Conservation (phyloP, 2,797 vertebrate species). For the Enteromius anoplus region DNA sequence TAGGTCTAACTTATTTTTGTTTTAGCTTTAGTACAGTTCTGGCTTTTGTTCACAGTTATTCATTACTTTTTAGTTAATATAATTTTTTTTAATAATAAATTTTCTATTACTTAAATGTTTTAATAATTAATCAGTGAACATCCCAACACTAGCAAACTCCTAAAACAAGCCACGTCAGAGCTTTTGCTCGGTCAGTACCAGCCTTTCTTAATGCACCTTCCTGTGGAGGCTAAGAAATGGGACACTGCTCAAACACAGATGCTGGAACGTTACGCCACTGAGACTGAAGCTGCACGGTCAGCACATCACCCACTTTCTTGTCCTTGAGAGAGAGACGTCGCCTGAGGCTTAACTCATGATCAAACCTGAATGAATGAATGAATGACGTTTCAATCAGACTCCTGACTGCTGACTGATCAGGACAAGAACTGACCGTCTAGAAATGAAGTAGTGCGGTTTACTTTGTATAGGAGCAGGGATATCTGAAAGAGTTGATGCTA, state of each 20-base stretch:
- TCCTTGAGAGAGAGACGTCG: conserved; percentile 46
- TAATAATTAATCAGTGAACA: too few relatives aligned
- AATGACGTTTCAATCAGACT: not conserved
- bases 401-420: not conserved
- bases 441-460: too few relatives aligned
- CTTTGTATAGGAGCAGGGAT: not conserved
- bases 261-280: not conserved
- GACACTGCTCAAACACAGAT: conserved; percentile 27
- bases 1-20: not conserved
- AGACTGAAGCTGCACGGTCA: conserved; percentile 31
- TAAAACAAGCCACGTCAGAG: conserved; percentile 19
- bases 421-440: not conserved
- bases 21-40: not conserved
- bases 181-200: conserved; percentile 27
- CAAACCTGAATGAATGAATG: conserved; percentile 18
- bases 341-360: conserved; percentile 9
- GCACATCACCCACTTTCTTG: conserved; percentile 29
- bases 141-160: not conserved
- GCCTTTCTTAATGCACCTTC: conserved; percentile 27
- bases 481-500: not conserved
- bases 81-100: too few relatives aligned
- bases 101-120: not conserved
- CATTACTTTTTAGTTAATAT: not conserved
- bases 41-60: not conserved
- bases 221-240: conserved; percentile 20